Percentiles rank a stretch among this genome's conserved stretches.
phyloP scores from a whole-genome alignment of 64 coral and sea anemone species.

The Porites australiensis region DNA sequence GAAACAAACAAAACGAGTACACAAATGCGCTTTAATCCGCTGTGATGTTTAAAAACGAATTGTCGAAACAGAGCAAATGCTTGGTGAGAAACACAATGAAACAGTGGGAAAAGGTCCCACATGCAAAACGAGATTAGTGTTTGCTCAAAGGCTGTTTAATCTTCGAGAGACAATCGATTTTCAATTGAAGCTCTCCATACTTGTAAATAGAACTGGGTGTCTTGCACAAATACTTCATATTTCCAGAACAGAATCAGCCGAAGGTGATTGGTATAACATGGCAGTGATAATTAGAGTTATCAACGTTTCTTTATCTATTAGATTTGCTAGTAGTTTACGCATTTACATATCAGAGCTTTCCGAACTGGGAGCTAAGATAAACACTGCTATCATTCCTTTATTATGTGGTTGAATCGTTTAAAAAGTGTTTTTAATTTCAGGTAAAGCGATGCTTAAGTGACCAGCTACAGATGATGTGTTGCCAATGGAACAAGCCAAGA shows the following conservation, averaged over 20 bases:
- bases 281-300: slow-evolving; percentile 25
- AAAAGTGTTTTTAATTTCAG: slow-evolving; percentile 36
- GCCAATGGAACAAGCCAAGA: neutral
- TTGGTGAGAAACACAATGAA: neutral
- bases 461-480: neutral
- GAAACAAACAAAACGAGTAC: slow-evolving; percentile 15
- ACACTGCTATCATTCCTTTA: slow-evolving; percentile 8
- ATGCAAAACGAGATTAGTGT: neutral
- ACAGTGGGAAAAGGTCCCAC: neutral
- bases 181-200: neutral
- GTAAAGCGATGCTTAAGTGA: slow-evolving; percentile 6
- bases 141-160: neutral
- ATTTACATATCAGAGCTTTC: slow-evolving; percentile 59
- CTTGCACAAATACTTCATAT: neutral
- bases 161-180: neutral
- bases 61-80: neutral
- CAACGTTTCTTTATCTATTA: neutral
- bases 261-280: neutral
- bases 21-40: slow-evolving; percentile 12
- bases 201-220: neutral
- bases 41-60: neutral
- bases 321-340: neutral
- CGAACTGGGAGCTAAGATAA: slow-evolving; percentile 20
- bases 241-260: neutral
- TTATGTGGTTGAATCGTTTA: slow-evolving; percentile 9